Percentiles rank a stretch among this genome's conserved stretches.
phyloP scores from a whole-genome alignment of 1,140 invertebrate species.

The Adelges cooleyi region DNA sequence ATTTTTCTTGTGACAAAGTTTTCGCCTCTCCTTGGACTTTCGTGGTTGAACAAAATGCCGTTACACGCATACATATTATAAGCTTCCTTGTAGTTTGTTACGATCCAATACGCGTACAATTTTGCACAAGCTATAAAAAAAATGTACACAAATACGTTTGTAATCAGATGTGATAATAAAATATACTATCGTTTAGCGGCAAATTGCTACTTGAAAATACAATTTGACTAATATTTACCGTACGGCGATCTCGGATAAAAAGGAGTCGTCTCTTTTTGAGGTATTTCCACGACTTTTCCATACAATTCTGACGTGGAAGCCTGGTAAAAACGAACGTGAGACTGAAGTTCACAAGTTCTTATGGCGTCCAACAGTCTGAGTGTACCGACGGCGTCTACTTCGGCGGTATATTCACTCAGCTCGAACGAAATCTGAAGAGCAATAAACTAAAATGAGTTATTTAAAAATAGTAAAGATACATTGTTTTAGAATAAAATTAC shows the following conservation, averaged over 20 bases:
- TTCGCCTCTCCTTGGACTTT: constrained; percentile 93
- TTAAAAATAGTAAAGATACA: too few relatives aligned
- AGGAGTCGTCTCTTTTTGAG: constrained; percentile 95
- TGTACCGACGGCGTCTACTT: constrained; percentile 97
- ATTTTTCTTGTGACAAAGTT: constrained; percentile 99
- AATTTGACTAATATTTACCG: constrained; percentile 48
- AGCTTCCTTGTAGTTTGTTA: constrained; percentile 94
- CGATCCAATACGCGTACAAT: constrained; percentile 97
- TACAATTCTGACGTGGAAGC: constrained; percentile 97
- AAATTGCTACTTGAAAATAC: neutral
- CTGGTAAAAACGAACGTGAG: constrained; percentile 87
- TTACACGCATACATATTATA: constrained; percentile 98
- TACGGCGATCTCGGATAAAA: constrained; percentile 99
- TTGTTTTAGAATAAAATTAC: too few relatives aligned
- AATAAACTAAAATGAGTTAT: too few relatives aligned
- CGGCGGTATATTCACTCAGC: constrained; percentile 95
- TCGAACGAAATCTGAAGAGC: constrained; percentile 76
- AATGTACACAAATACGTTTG: too few relatives aligned
- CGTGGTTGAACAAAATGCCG: constrained; percentile 98
- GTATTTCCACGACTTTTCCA: constrained; percentile 92
- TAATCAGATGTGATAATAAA: too few relatives aligned
- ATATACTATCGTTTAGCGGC: too few relatives aligned
- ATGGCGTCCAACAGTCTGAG: constrained; percentile 91
- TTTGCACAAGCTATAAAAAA: constrained; percentile 94
- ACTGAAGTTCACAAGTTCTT: constrained; percentile 76